Conservation (phyloP, 2,113 vertebrate species). For the Panthera tigris region DNA sequence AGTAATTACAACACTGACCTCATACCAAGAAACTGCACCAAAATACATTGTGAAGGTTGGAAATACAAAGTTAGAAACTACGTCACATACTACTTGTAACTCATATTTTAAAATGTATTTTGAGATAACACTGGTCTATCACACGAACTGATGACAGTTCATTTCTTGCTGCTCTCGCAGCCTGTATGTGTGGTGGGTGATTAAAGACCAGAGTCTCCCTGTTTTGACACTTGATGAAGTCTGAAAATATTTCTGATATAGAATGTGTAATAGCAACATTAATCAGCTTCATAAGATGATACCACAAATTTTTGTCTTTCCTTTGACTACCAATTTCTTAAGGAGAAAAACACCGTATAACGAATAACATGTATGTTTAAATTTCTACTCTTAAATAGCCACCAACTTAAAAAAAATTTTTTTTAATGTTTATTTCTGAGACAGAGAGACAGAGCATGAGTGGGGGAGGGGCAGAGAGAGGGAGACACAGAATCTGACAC, state of each 20-base stretch:
- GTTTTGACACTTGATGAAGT: slow-evolving; percentile 63
- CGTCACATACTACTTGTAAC: not conserved
- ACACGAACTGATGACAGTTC: slow-evolving; percentile 38
- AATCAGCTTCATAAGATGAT: slow-evolving; percentile 56
- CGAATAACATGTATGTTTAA: not conserved
- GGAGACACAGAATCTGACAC: no score
- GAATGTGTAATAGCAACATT: slow-evolving; percentile 48
- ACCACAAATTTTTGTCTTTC: not conserved
- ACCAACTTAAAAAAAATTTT: not conserved
- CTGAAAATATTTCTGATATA: slow-evolving; percentile 56
- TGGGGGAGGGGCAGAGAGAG: no score
- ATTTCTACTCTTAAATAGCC: slow-evolving; percentile 9
- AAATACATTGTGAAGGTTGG: not conserved
- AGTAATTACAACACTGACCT: slow-evolving; percentile 21
- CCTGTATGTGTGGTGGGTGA: not conserved
- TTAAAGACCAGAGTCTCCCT: slow-evolving; percentile 42
- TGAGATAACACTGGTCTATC: not conserved
- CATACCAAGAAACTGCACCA: not conserved
- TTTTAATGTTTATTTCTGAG: no score
- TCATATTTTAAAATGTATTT: slow-evolving; percentile 29
- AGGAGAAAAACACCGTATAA: not conserved
- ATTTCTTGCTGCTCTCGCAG: slow-evolving; percentile 10
- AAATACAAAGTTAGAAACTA: slow-evolving; percentile 14
- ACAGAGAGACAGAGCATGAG: no score
- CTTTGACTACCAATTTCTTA: slow-evolving; percentile 3